Evolutionary conservation across 1,140 invertebrate species (phyloP).

Genomic region (Drosophila sechellia): DNA sequence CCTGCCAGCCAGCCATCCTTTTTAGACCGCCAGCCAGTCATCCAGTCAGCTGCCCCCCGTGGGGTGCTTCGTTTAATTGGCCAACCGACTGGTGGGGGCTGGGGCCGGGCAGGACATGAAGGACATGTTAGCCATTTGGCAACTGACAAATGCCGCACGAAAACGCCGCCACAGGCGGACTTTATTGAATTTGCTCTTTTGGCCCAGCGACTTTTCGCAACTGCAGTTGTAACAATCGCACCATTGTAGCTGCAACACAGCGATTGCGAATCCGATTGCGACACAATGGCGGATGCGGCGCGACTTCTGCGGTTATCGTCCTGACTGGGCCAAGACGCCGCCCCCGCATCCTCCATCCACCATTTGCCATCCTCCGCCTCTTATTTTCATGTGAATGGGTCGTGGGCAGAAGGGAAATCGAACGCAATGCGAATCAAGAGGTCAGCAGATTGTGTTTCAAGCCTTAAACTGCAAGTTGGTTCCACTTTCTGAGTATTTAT

Average conservation of each 20-base stretch:
- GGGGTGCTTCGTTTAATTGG: constrained; percentile 46
- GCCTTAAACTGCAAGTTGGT: no score
- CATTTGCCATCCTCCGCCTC: background rate
- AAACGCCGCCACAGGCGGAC: constrained; percentile 27
- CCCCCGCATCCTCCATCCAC: background rate
- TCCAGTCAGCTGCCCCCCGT: constrained; percentile 14
- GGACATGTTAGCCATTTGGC: constrained; percentile 53
- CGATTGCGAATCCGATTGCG: constrained; percentile 26
- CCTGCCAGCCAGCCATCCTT: constrained; percentile 9
- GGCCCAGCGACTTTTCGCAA: constrained; percentile 14
- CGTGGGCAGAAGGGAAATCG: constrained; percentile 37
- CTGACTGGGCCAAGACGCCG: constrained; percentile 35
- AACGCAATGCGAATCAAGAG: constrained; percentile 52
- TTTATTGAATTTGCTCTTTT: constrained; percentile 51
- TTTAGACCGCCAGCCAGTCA: constrained; percentile 22
- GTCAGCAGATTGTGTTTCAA: background rate
- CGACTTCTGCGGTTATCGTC: constrained; percentile 43
- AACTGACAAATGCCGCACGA: constrained; percentile 52
- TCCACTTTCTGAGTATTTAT: background rate
- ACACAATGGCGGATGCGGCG: constrained; percentile 43
- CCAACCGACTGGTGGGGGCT: constrained; percentile 25
- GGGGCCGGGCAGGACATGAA: constrained; percentile 19
- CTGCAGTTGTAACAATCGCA: constrained; percentile 14
- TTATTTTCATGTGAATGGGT: constrained; percentile 59
- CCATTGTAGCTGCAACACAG: constrained; percentile 4